These are phyloP conservation scores for Nomada lathburiana DNA, from an alignment of 2,888 invertebrate species.

Conservation along the genomic window DNA sequence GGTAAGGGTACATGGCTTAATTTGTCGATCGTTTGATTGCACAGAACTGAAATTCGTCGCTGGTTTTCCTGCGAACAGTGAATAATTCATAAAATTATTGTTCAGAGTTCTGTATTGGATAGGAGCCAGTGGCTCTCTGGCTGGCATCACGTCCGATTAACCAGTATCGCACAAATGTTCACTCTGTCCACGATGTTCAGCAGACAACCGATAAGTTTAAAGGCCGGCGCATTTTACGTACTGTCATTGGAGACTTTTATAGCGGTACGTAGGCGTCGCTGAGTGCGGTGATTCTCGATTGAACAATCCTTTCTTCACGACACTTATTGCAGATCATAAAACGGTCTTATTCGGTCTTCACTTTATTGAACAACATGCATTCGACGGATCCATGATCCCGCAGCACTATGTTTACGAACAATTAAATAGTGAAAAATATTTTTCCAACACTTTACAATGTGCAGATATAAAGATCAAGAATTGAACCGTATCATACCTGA, in stretches of 20 bases:
- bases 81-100: neutral
- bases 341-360: conserved; percentile 74
- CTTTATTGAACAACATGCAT: conserved; percentile 66
- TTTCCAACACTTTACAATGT: neutral
- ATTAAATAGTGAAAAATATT: neutral
- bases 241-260: conserved; percentile 75
- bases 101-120: conserved; percentile 38
- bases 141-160: conserved; percentile 67
- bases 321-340: conserved; percentile 68
- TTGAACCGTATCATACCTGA: neutral
- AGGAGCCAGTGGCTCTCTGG: conserved; percentile 73
- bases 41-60: neutral
- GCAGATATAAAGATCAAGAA: neutral
- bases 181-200: conserved; percentile 69
- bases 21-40: neutral
- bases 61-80: neutral
- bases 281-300: neutral
- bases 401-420: neutral
- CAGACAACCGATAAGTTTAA: conserved; percentile 65
- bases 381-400: conserved; percentile 4
- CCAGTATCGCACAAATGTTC: conserved; percentile 50
- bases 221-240: conserved; percentile 73
- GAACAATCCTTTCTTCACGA: neutral
- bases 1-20: conserved; percentile 56
- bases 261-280: conserved; percentile 60